Evolutionary conservation across 2,888 invertebrate species (phyloP).

Genomic region (Pristionchus exspectatus): DNA sequence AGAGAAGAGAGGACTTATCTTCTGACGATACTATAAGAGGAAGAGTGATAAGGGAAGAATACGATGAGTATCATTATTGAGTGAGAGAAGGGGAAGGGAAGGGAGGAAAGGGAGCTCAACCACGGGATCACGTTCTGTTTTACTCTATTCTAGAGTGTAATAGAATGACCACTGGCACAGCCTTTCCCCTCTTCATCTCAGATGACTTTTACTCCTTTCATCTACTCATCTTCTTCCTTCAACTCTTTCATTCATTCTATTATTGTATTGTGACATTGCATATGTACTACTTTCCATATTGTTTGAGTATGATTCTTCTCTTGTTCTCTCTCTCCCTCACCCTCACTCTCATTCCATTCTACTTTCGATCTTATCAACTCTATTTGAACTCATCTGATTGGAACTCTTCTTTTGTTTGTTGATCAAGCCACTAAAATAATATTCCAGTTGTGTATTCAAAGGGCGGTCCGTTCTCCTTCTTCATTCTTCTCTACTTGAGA

Average conservation of each 20-base stretch:
- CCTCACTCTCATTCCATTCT: conserved; percentile 13
- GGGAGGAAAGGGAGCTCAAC: background rate
- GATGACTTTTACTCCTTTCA: conserved; percentile 23
- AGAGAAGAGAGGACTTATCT: background rate
- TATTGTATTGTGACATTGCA: background rate
- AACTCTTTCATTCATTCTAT: background rate
- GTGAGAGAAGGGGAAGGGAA: background rate
- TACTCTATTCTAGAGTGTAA: conserved; percentile 22
- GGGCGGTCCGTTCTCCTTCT: background rate
- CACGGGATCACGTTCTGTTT: background rate
- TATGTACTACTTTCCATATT: background rate
- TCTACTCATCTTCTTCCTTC: background rate
- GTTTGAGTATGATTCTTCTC: conserved; percentile 14
- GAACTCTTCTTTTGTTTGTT: conserved; percentile 6
- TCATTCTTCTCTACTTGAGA: conserved; percentile 20
- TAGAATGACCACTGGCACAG: conserved; percentile 35
- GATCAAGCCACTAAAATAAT: conserved; percentile 32
- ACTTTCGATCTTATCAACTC: conserved; percentile 1
- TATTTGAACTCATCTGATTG: conserved; percentile 9
- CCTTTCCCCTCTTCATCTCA: background rate
- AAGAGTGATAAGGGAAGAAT: background rate
- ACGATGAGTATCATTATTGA: background rate
- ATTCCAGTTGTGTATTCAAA: conserved; percentile 7
- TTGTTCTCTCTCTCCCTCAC: background rate
- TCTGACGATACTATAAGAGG: background rate